These are phyloP conservation scores for Xylocampa areola DNA, from an alignment of 2,888 invertebrate species.

Conservation along the genomic window DNA sequence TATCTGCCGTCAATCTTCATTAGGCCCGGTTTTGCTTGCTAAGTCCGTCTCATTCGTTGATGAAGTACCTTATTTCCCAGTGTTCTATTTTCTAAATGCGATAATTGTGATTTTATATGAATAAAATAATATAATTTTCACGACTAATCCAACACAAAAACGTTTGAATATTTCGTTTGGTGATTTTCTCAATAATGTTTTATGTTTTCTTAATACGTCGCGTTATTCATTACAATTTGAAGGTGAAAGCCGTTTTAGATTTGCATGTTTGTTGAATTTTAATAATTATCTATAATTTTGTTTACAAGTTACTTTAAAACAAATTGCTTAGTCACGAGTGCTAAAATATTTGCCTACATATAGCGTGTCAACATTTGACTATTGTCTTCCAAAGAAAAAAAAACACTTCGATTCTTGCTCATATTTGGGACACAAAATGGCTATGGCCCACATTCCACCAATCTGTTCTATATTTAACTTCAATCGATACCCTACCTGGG, in stretches of 20 bases:
- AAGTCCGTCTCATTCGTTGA: constrained; percentile 24
- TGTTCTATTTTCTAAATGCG: constrained; percentile 12
- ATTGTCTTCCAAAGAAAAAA: constrained; percentile 24
- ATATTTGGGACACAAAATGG: constrained; percentile 33
- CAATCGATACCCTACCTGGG: constrained; percentile 41
- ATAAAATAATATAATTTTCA: constrained; percentile 24
- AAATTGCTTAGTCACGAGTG: constrained; percentile 5
- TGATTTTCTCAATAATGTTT: constrained; percentile 32
- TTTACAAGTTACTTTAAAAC: constrained; percentile 12
- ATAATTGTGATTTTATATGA: constrained; percentile 15
- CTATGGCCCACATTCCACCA: constrained; percentile 31
- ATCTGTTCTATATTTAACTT: constrained; percentile 47
- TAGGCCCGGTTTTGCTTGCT: constrained; percentile 30
- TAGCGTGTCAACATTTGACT: neutral
- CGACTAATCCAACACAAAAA: constrained; percentile 38
- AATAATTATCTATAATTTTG: constrained; percentile 20
- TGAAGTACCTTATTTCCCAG: constrained; percentile 27
- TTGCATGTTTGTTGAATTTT: constrained; percentile 25
- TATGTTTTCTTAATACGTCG: constrained; percentile 34
- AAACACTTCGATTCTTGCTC: constrained; percentile 19
- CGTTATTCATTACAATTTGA: constrained; percentile 31
- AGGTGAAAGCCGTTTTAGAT: constrained; percentile 41
- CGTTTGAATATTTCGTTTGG: constrained; percentile 11
- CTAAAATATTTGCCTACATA: neutral
- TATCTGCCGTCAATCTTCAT: constrained; percentile 42